phyloP scores from a whole-genome alignment of 2,797 vertebrate genomes.

The Ara ararauna region DNA sequence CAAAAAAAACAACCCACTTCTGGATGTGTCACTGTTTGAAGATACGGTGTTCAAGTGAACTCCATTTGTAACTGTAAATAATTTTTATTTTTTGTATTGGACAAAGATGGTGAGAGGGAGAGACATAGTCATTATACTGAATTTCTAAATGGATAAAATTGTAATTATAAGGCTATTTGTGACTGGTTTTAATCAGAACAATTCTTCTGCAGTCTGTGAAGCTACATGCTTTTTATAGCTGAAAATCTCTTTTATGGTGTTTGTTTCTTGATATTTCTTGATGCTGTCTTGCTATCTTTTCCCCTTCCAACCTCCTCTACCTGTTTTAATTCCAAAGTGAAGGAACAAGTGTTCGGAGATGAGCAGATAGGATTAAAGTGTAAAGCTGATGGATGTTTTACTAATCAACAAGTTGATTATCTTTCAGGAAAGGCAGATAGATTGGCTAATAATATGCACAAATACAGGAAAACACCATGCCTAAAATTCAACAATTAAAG shows the following conservation, averaged over 20 bases:
- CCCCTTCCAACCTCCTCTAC: not conserved
- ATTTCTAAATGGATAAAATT: not conserved
- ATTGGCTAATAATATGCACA: not conserved
- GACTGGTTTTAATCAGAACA: not conserved
- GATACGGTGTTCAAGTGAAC: not conserved
- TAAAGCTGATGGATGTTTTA: not conserved
- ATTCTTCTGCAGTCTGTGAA: not conserved
- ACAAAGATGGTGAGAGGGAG: not conserved
- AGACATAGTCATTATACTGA: not conserved
- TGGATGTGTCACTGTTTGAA: not conserved
- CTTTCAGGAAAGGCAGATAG: not conserved
- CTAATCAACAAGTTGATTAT: constrained; percentile 5
- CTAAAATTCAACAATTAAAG: not conserved
- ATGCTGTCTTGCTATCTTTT: not conserved
- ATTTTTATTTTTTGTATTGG: not conserved
- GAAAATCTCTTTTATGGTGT: not conserved
- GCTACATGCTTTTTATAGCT: not conserved
- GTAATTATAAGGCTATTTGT: not conserved
- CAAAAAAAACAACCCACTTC: not conserved
- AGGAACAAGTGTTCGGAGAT: constrained; percentile 3
- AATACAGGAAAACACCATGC: not conserved
- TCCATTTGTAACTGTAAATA: not conserved
- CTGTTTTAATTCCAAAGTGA: not conserved
- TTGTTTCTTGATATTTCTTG: not conserved
- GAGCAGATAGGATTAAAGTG: not conserved